A percentile compares a stretch with the other conserved stretches of the same genome.
phyloP scores from a whole-genome alignment of 2,797 vertebrate genomes.

The Falco novaeseelandiae region DNA sequence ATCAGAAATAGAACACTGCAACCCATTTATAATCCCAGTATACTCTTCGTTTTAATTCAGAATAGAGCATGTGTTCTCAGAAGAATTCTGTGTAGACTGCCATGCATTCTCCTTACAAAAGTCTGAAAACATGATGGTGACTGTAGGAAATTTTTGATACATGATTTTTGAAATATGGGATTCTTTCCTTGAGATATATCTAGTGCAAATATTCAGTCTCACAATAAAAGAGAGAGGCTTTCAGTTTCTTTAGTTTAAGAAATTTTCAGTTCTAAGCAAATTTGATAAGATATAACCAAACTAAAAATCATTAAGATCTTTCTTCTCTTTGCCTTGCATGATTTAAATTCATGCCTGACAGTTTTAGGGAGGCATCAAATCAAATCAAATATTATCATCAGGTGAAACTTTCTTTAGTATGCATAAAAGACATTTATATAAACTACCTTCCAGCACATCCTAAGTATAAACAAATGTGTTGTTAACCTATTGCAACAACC shows the following conservation, averaged over 20 bases:
- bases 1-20: neutral
- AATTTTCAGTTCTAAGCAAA: neutral
- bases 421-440: neutral
- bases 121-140: neutral
- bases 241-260: neutral
- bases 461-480: neutral
- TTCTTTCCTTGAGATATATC: neutral
- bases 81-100: neutral
- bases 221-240: neutral
- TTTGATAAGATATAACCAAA: neutral
- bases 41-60: neutral
- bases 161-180: rapidly evolving
- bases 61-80: neutral
- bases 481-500: neutral
- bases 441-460: neutral
- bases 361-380: neutral
- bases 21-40: neutral
- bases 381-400: neutral
- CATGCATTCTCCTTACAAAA: neutral
- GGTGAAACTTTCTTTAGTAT: neutral
- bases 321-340: neutral
- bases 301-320: neutral
- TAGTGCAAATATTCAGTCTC: neutral
- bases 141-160: neutral
- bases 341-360: neutral